phyloP scores from a whole-genome alignment of 2,797 vertebrate species.

The Scomberomorus guttatus region DNA sequence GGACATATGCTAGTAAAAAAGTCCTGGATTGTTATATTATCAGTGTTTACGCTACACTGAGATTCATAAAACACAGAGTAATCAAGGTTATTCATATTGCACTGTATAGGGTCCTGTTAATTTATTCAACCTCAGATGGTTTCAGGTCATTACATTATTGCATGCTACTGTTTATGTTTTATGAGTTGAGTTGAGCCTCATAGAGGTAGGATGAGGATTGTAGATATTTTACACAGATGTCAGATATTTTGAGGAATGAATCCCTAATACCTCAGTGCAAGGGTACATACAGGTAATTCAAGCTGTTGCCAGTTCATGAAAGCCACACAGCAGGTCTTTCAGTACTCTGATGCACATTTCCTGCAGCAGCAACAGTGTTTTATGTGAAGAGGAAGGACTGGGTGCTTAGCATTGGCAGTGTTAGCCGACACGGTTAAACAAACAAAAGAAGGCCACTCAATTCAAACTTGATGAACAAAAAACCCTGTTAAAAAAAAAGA shows the following conservation, averaged over 20 bases:
- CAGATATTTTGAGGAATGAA: background rate
- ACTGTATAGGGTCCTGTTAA: background rate
- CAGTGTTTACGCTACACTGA: background rate
- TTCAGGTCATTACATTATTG: background rate
- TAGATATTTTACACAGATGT: background rate
- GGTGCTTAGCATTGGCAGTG: background rate
- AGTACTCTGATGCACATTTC: background rate
- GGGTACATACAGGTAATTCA: background rate
- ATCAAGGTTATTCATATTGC: background rate
- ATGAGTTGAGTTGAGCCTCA: background rate
- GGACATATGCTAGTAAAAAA: background rate
- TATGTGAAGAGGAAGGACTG: background rate
- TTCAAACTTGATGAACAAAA: slow-evolving; percentile 7
- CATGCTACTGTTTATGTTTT: background rate
- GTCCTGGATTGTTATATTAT: background rate
- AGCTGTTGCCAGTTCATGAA: background rate
- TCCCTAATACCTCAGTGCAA: background rate
- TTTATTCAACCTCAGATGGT: background rate
- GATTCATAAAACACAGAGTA: background rate
- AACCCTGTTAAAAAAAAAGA: background rate
- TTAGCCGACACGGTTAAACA: background rate
- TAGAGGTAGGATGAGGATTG: background rate
- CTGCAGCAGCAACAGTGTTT: background rate
- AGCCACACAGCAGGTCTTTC: background rate
- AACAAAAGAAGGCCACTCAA: background rate